Conservation (phyloP, 2,797 vertebrate genomes). For the Galago senegalensis region DNA sequence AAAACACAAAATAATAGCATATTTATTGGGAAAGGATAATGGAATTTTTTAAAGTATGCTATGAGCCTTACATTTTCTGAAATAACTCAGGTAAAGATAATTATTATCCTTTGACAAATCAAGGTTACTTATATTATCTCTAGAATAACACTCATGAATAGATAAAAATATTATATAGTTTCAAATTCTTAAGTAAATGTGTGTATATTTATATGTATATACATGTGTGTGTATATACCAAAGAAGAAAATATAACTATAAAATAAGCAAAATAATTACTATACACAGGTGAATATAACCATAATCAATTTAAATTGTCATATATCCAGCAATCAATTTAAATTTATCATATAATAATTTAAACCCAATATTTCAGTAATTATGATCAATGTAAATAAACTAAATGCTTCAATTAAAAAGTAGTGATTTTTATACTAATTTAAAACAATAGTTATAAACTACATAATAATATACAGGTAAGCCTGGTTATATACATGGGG, state of each 20-base stretch:
- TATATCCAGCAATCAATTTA: background rate
- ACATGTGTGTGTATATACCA: background rate
- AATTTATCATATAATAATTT: background rate
- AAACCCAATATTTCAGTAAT: conserved; percentile 54
- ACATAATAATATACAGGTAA: background rate
- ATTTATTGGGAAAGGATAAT: background rate
- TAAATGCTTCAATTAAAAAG: background rate
- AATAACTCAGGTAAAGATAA: conserved; percentile 32
- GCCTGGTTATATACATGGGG: background rate
- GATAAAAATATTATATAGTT: background rate
- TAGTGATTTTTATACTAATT: background rate
- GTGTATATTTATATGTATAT: background rate
- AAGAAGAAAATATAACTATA: background rate
- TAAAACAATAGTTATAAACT: background rate
- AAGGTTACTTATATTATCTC: background rate
- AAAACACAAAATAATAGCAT: background rate
- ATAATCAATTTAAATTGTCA: background rate
- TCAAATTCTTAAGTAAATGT: background rate
- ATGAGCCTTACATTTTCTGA: background rate
- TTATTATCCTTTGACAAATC: conserved; percentile 22
- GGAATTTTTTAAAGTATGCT: background rate
- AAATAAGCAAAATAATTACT: background rate
- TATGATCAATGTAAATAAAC: conserved; percentile 22
- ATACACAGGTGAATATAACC: background rate
- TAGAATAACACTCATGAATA: background rate